Percentiles rank a stretch among this genome's conserved stretches.
Conservation (phyloP, 2,113 vertebrate genomes). For the Gymnobelideus leadbeateri region DNA sequence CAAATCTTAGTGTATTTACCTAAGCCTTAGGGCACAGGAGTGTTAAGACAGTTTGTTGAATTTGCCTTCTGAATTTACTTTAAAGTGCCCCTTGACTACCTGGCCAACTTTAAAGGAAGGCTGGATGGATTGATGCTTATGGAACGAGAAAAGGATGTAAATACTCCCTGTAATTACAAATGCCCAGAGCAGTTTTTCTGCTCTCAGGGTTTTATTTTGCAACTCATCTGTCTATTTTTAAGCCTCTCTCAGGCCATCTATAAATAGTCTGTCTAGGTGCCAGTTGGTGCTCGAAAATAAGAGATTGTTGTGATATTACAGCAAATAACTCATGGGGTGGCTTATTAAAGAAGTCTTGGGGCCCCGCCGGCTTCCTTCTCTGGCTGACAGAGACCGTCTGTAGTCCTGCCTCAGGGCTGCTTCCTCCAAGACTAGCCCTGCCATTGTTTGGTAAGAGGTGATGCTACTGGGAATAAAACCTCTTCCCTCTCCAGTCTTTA, state of each 20-base stretch:
- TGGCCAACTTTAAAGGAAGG: neutral
- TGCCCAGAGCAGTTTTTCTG: conserved; percentile 29
- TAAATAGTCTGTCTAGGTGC: neutral
- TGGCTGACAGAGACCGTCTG: neutral
- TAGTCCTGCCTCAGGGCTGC: neutral
- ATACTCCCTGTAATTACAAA: neutral
- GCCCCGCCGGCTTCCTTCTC: neutral
- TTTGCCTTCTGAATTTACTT: conserved; percentile 2
- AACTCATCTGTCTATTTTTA: neutral
- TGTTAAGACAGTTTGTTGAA: neutral
- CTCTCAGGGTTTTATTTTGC: neutral
- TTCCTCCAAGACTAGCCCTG: conserved; percentile 26
- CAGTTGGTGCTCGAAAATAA: neutral
- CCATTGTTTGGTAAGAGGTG: conserved; percentile 30
- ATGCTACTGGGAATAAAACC: neutral
- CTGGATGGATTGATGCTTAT: neutral
- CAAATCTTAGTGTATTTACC: conserved; percentile 7
- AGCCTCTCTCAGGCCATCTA: conserved; percentile 3
- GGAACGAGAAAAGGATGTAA: conserved; percentile 17
- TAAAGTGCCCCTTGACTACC: neutral
- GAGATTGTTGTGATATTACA: neutral
- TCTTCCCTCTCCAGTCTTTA: conserved; percentile 43
- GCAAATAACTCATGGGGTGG: neutral
- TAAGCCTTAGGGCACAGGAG: neutral
- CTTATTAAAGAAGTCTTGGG: conserved; percentile 1